Percentiles rank a stretch among this genome's conserved stretches.
Conservation (phyloP, 2,888 invertebrate genomes). For the Tachystola acroxantha region DNA sequence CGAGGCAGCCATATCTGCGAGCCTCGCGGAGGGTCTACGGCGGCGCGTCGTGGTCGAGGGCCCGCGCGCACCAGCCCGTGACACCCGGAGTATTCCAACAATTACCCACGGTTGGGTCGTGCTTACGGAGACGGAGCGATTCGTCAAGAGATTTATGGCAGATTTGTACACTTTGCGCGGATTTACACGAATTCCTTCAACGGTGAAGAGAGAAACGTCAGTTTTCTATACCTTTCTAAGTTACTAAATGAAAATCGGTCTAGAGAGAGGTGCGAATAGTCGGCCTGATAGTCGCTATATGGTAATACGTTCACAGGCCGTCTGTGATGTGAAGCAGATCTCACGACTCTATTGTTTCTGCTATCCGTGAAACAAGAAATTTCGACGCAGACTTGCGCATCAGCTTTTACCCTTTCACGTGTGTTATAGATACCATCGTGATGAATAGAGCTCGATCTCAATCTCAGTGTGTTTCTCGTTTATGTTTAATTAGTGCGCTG, state of each 20-base stretch:
- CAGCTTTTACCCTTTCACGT: constrained; percentile 63
- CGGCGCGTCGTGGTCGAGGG: constrained; percentile 63
- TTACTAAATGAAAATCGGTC: constrained; percentile 9
- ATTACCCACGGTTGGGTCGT: constrained; percentile 67
- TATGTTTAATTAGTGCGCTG: constrained; percentile 15
- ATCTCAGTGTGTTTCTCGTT: constrained; percentile 27
- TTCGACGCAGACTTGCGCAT: constrained; percentile 44
- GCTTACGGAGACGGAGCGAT: constrained; percentile 53
- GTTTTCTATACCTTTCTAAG: constrained; percentile 2
- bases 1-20: constrained; percentile 65
- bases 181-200: constrained; percentile 15
- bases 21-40: constrained; percentile 59
- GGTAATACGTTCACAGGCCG: constrained; percentile 37
- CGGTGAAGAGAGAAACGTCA: constrained; percentile 8
- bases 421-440: constrained; percentile 40
- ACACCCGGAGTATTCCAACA: constrained; percentile 68
- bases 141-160: constrained; percentile 44
- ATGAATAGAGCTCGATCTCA: constrained; percentile 44
- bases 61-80: constrained; percentile 69
- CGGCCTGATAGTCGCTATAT: constrained; percentile 33
- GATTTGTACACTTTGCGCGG: constrained; percentile 30
- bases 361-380: constrained; percentile 52
- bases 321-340: constrained; percentile 48
- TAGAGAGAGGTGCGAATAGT: constrained; percentile 24
- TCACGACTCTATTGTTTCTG: constrained; percentile 69